A percentile compares a stretch with the other conserved stretches of the same genome.
Evolutionary conservation across 1,140 invertebrate species (phyloP).

Genomic region (Laodelphax striatellus): DNA sequence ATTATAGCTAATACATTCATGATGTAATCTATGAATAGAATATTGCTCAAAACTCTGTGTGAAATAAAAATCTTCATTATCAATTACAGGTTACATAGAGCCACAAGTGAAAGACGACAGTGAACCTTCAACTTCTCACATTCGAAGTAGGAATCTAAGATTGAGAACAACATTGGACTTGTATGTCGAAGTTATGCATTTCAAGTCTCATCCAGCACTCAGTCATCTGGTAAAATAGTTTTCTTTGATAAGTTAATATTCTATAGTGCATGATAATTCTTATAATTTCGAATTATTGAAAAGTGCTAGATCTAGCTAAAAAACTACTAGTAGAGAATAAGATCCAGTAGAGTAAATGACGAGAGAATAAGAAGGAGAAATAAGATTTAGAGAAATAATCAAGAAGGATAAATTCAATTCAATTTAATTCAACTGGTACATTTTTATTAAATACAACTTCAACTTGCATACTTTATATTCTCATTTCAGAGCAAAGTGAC

Average conservation of each 20-base stretch:
- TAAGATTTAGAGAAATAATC: no score
- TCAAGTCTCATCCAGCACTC: slow-evolving; percentile 46
- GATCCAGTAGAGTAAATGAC: no score
- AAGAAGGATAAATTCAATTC: no score
- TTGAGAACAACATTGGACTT: slow-evolving; percentile 43
- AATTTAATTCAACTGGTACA: neutral
- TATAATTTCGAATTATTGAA: no score
- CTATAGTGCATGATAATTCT: neutral
- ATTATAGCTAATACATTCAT: no score
- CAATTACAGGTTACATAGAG: neutral
- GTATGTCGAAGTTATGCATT: slow-evolving; percentile 53
- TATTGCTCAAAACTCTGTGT: no score
- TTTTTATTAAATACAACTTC: no score
- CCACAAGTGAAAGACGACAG: neutral
- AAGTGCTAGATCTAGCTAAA: no score
- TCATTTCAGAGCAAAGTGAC: slow-evolving; percentile 36
- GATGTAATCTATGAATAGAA: no score
- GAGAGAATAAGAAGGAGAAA: no score
- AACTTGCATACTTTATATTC: no score
- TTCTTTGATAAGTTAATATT: neutral
- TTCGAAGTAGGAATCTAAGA: slow-evolving; percentile 30
- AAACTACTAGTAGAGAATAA: no score
- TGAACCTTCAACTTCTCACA: neutral
- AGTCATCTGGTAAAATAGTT: slow-evolving; percentile 12
- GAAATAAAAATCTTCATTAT: neutral